Evolutionary conservation across 1,140 invertebrate species (phyloP).

Genomic region (Phymastichus coffea): DNA sequence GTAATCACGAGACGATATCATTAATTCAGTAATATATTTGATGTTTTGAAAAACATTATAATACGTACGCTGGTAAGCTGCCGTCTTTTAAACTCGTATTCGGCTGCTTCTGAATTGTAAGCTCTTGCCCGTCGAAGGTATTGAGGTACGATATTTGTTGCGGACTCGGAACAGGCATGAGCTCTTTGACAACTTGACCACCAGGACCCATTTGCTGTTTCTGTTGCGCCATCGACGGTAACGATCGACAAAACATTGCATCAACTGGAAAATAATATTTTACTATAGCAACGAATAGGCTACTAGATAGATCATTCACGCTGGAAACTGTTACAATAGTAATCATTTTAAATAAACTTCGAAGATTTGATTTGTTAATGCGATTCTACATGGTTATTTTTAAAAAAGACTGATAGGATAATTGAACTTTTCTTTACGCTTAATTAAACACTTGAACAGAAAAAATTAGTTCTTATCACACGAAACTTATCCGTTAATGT

Average conservation of each 20-base stretch:
- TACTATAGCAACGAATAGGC: background rate
- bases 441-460: no score
- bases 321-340: no score
- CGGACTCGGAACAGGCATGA: conserved; percentile 94
- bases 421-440: background rate
- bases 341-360: no score
- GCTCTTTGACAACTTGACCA: conserved; percentile 64
- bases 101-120: conserved; percentile 95
- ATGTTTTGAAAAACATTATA: background rate
- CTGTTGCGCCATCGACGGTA: conserved; percentile 76
- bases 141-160: conserved; percentile 95
- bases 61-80: conserved; percentile 61
- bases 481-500: no score
- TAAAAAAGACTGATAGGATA: conserved; percentile 14
- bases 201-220: conserved; percentile 62
- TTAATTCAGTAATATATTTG: background rate
- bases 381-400: no score
- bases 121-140: conserved; percentile 93
- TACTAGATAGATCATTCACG: no score
- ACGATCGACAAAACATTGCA: conserved; percentile 77
- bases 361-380: no score
- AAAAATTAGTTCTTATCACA: no score
- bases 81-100: conserved; percentile 86
- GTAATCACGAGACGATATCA: background rate
- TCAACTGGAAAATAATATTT: conserved; percentile 62